A percentile compares a stretch with the other conserved stretches of the same genome.
Conservation (phyloP, 2,113 vertebrate genomes). For the Malurus cyaneus region DNA sequence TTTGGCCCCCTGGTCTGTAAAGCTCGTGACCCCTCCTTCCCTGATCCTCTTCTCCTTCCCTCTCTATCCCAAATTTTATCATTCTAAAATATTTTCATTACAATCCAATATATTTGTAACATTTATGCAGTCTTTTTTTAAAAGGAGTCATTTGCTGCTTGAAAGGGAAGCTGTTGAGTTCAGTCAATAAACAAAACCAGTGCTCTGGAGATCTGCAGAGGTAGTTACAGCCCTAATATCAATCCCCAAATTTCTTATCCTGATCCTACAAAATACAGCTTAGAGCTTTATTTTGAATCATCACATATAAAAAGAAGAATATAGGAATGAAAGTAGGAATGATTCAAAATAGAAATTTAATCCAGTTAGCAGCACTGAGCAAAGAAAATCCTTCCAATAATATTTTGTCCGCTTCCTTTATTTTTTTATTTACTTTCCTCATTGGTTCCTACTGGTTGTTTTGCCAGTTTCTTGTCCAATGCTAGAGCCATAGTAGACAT, state of each 20-base stretch:
- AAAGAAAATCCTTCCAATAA: background rate
- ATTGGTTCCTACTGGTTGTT: background rate
- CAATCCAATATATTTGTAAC: background rate
- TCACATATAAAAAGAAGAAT: background rate
- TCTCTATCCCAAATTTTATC: background rate
- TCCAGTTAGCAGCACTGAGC: background rate
- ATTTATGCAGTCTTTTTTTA: background rate
- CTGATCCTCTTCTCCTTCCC: background rate
- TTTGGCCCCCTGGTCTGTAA: background rate
- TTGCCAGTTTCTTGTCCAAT: background rate
- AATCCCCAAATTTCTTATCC: background rate
- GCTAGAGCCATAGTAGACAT: background rate
- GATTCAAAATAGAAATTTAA: background rate
- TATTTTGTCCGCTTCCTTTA: background rate
- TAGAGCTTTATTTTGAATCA: background rate
- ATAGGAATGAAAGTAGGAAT: background rate
- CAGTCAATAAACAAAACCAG: background rate
- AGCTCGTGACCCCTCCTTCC: background rate
- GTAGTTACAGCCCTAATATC: background rate
- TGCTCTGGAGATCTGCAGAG: background rate
- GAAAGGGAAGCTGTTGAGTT: background rate
- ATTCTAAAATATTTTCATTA: background rate
- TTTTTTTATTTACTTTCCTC: background rate
- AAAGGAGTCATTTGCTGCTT: background rate
- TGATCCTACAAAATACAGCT: background rate